A percentile compares a stretch with the other conserved stretches of the same genome.
Conservation (phyloP, 2,888 invertebrate genomes). For the Melanostoma mellinum region DNA sequence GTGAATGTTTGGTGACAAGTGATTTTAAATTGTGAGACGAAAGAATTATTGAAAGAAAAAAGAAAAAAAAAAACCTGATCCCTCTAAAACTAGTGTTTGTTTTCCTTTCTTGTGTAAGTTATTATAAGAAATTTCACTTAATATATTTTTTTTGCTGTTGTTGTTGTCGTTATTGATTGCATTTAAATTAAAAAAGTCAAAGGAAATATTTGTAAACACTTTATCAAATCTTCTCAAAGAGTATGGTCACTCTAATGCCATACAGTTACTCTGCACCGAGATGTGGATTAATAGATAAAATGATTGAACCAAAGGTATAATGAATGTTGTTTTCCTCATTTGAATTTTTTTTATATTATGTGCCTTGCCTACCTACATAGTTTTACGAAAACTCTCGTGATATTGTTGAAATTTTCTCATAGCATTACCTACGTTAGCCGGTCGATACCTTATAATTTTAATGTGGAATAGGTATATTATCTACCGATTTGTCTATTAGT, state of each 20-base stretch:
- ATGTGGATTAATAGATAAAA: constrained; percentile 82
- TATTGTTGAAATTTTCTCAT: no score
- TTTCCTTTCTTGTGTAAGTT: constrained; percentile 50
- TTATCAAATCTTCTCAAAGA: constrained; percentile 63
- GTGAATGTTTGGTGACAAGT: constrained; percentile 27
- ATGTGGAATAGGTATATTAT: no score
- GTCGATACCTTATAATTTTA: no score
- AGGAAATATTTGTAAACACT: constrained; percentile 37
- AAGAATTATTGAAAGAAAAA: constrained; percentile 14
- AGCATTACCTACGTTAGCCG: no score
- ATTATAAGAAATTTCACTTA: constrained; percentile 18
- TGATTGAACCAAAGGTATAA: constrained; percentile 82
- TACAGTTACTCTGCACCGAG: constrained; percentile 82
- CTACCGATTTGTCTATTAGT: no score
- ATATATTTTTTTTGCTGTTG: constrained; percentile 16
- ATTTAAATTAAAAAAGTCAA: constrained; percentile 24
- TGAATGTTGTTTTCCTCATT: constrained; percentile 28
- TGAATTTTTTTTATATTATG: background rate
- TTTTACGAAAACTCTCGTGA: no score
- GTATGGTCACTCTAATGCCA: constrained; percentile 82
- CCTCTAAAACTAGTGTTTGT: constrained; percentile 20
- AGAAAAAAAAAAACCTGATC: background rate
- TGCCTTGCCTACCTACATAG: no score
- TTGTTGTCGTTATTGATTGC: constrained; percentile 15
- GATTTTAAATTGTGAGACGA: constrained; percentile 23